Percentiles rank a stretch among this genome's conserved stretches.
These are phyloP conservation scores for Apis florea DNA, from an alignment of 1,140 invertebrate species.

Conservation along the genomic window DNA sequence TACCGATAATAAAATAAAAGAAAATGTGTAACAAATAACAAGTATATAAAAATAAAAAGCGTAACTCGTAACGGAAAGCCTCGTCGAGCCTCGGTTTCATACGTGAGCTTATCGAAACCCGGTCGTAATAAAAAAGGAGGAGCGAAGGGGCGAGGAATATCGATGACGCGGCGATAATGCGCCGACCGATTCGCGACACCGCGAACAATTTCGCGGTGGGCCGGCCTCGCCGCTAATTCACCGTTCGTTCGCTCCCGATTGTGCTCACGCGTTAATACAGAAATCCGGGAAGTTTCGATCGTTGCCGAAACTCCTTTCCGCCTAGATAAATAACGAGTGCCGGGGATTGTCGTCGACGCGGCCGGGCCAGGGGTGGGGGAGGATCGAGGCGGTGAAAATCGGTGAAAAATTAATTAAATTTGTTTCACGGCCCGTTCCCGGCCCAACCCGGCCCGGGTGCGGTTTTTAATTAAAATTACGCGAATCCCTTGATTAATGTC, in stretches of 20 bases:
- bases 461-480: slow-evolving; percentile 68
- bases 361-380: background rate
- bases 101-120: slow-evolving; percentile 3
- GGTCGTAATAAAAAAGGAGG: slow-evolving; percentile 21
- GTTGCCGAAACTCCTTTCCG: background rate
- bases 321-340: slow-evolving; percentile 49
- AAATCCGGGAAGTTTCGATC: slow-evolving; percentile 41
- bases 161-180: slow-evolving; percentile 43
- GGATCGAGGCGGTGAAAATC: slow-evolving; percentile 2
- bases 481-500: slow-evolving; percentile 63
- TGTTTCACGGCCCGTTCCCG: slow-evolving; percentile 45
- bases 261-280: slow-evolving; percentile 36
- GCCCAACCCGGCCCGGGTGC: slow-evolving; percentile 20
- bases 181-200: slow-evolving; percentile 36
- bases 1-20: background rate
- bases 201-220: slow-evolving; percentile 45
- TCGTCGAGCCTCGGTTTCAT: background rate
- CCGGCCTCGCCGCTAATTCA: slow-evolving; percentile 37
- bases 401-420: slow-evolving; percentile 65
- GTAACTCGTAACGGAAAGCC: background rate
- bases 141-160: background rate
- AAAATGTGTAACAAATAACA: no score
- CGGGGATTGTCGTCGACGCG: slow-evolving; percentile 17
- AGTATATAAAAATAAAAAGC: background rate
- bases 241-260: slow-evolving; percentile 34